A percentile compares a stretch with the other conserved stretches of the same genome.
Evolutionary conservation across 2,888 invertebrate genomes (phyloP).

Genomic region (Diploptera punctata): DNA sequence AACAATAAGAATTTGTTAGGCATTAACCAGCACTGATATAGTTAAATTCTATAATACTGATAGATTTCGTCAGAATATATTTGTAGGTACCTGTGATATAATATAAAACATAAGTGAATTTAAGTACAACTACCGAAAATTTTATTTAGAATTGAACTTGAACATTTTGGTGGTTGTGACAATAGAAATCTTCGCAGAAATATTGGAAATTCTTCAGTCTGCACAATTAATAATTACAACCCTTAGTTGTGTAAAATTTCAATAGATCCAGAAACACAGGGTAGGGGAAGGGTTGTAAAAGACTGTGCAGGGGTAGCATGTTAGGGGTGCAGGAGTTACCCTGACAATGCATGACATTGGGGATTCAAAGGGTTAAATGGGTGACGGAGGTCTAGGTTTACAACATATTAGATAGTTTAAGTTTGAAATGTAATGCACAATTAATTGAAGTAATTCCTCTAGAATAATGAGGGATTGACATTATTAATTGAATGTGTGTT

Average conservation of each 20-base stretch:
- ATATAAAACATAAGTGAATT: conserved; percentile 31
- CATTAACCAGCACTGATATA: no score
- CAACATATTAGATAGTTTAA: conserved; percentile 22
- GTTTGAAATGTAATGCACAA: background rate
- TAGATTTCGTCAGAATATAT: background rate
- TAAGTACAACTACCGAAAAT: conserved; percentile 16
- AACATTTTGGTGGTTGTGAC: conserved; percentile 16
- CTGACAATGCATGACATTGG: conserved; percentile 1
- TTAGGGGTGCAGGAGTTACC: background rate
- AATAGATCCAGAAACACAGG: no score
- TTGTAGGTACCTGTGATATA: conserved; percentile 44
- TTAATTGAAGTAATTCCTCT: no score
- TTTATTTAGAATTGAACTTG: conserved; percentile 1
- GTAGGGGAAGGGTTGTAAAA: background rate
- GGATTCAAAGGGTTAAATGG: conserved; percentile 3
- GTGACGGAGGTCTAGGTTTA: conserved; percentile 14
- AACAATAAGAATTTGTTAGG: no score
- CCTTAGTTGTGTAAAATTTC: no score
- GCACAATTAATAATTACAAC: no score
- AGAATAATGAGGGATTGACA: no score
- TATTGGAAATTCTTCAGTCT: no score
- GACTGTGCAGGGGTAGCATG: background rate
- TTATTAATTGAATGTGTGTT: no score
- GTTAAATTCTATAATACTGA: no score
- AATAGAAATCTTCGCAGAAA: no score